Base-by-base conservation (phyloP, 2,888 invertebrate genomes). In the Melolontha melolontha region DNA sequence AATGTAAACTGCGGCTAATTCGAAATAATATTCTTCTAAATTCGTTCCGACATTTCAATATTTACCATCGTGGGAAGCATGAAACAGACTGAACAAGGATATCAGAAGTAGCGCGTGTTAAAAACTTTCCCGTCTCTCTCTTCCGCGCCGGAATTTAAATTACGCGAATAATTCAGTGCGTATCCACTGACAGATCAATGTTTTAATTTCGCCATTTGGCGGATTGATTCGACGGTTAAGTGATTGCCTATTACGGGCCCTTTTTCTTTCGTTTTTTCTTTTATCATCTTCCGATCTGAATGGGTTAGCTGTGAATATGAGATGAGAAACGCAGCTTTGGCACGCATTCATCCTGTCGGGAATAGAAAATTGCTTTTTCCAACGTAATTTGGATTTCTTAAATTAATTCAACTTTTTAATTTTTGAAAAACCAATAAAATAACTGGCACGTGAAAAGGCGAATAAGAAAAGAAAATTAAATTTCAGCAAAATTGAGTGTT, bases 181-280 rank as follows among this genome's bases (percentile, higher is more conserved):
- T 52, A 52, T 29, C 34, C 51, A 29, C 12, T 29, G 34, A 14
- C 51, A 52, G 34, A 52, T 52, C 51, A 29, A 52, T 52, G 51
- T 52, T 52, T 52, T 52, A 52, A 52, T 29, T 52, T 52, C 51
- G 51, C 51, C 51, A 52, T 52, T 52, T 52, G 29, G 51, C 51
- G 34, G 51, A 52, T 52, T 52, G 51, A 52, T 22, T 52, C 51
- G 22, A 52, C 51, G 51, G 51, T 52, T 52, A 52, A 52, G 51
- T 29, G 51, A 52, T 34, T 52, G 51, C 29, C 14, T 34, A 34
- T 34, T 34, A 34, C 34, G 34, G 49, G 2, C 49, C 51, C 51
- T 34, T 52, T 52, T 52, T 52, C 29, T 12, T 14, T n/a, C 29
- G 14, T 52, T 52, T 52, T 14, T 29, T 17, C 11, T 27, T 34